Evolutionary conservation across 2,888 invertebrate species (phyloP).

Genomic region (Camptogramma bilineatum): DNA sequence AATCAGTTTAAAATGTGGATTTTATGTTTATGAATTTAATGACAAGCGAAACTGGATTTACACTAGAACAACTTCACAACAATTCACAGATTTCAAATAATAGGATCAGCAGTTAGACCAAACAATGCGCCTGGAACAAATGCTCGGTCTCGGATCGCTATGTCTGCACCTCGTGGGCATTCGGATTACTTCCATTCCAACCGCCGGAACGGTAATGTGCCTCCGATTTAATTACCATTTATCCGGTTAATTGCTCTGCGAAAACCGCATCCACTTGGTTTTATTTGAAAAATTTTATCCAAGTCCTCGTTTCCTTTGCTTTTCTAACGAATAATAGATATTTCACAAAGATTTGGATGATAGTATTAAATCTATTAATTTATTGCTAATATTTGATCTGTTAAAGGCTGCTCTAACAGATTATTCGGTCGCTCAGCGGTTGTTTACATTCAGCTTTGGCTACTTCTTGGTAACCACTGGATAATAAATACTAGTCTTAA

Average conservation of each 20-base stretch:
- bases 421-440: not conserved
- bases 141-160: conserved; percentile 23
- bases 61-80: not conserved
- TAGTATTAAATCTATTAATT: not conserved
- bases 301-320: conserved; percentile 32
- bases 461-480: not conserved
- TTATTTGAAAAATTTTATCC: conserved; percentile 42
- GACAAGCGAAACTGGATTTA: not conserved
- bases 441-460: not conserved
- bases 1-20: not conserved
- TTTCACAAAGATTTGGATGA: conserved; percentile 5
- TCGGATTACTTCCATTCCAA: conserved; percentile 42
- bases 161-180: conserved; percentile 36
- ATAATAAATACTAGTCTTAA: not conserved
- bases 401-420: not conserved
- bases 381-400: not conserved
- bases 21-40: not conserved
- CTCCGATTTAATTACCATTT: conserved; percentile 60
- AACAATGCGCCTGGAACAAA: conserved; percentile 26
- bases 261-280: conserved; percentile 52
- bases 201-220: conserved; percentile 49
- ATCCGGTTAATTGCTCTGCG: conserved; percentile 50
- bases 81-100: not conserved
- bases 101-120: conserved; percentile 3
- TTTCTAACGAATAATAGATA: conserved; percentile 4